Conservation (phyloP, 2,113 vertebrate genomes). For the Melanotaenia duboulayi region DNA sequence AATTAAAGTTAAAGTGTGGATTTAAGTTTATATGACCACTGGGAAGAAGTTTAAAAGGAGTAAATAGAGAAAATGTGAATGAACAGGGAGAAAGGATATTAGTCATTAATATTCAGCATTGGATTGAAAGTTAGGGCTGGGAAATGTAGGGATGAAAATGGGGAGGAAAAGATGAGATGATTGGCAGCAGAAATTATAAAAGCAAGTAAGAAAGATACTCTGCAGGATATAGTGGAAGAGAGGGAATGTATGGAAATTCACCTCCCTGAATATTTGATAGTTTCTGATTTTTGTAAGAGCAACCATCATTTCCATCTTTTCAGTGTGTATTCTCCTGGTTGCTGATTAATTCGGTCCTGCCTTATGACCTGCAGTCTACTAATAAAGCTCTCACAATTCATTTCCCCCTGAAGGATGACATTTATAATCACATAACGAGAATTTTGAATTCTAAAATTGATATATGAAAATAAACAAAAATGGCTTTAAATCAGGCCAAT, state of each 20-base stretch:
- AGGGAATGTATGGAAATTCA: conserved; percentile 59
- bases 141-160: conserved; percentile 51
- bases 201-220: conserved; percentile 22
- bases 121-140: conserved; percentile 30
- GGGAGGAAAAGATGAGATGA: conserved; percentile 48
- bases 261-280: conserved; percentile 8
- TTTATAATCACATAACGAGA: conserved; percentile 67
- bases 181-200: conserved; percentile 54
- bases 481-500: conserved; percentile 75
- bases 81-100: conserved; percentile 15
- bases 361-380: conserved; percentile 48
- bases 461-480: conserved; percentile 77
- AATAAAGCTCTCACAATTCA: conserved; percentile 52
- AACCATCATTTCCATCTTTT: conserved; percentile 52
- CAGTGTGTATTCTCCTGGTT: conserved; percentile 15
- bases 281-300: conserved; percentile 23
- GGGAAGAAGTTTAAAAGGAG: conserved; percentile 2
- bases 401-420: conserved; percentile 54
- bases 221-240: conserved; percentile 36
- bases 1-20: background rate
- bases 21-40: conserved; percentile 14
- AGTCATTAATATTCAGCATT: conserved; percentile 60
- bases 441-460: conserved; percentile 77
- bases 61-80: conserved; percentile 12
- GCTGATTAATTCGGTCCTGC: conserved; percentile 41